Evolutionary conservation across 2,888 invertebrate species (phyloP).

Genomic region (Lampropteryx suffumata): DNA sequence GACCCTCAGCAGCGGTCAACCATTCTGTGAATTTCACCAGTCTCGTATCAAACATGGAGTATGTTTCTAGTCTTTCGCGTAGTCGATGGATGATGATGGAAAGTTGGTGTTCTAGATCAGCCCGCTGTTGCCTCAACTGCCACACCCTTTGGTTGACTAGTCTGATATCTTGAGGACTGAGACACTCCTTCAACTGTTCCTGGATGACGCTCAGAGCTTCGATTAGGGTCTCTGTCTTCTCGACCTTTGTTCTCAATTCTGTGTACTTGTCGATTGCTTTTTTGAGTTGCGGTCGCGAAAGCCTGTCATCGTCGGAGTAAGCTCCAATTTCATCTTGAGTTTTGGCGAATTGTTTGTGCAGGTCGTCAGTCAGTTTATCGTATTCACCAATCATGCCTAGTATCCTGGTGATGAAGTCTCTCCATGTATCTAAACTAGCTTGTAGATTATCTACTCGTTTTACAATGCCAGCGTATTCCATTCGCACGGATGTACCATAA

Average conservation of each 20-base stretch:
- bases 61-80: conserved; percentile 88
- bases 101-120: conserved; percentile 91
- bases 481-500: conserved; percentile 89
- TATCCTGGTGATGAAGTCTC: conserved; percentile 87
- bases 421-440: conserved; percentile 92
- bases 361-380: conserved; percentile 82
- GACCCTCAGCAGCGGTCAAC: conserved; percentile 86
- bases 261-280: conserved; percentile 85
- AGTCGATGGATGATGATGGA: conserved; percentile 87
- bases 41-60: conserved; percentile 87
- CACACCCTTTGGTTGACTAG: conserved; percentile 89
- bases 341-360: conserved; percentile 85
- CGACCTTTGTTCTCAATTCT: conserved; percentile 83
- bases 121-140: conserved; percentile 90
- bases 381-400: conserved; percentile 84
- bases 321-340: conserved; percentile 84
- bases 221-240: conserved; percentile 83
- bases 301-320: conserved; percentile 79
- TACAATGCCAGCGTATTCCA: conserved; percentile 90
- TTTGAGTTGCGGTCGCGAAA: conserved; percentile 84
- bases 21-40: conserved; percentile 86
- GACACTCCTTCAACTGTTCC: conserved; percentile 92
- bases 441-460: conserved; percentile 91
- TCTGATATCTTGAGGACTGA: conserved; percentile 93
- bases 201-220: conserved; percentile 89